A percentile compares a stretch with the other conserved stretches of the same genome.
These are phyloP conservation scores for Sebastes hubbsi DNA, from an alignment of 2,797 vertebrate genomes.

Conservation along the genomic window DNA sequence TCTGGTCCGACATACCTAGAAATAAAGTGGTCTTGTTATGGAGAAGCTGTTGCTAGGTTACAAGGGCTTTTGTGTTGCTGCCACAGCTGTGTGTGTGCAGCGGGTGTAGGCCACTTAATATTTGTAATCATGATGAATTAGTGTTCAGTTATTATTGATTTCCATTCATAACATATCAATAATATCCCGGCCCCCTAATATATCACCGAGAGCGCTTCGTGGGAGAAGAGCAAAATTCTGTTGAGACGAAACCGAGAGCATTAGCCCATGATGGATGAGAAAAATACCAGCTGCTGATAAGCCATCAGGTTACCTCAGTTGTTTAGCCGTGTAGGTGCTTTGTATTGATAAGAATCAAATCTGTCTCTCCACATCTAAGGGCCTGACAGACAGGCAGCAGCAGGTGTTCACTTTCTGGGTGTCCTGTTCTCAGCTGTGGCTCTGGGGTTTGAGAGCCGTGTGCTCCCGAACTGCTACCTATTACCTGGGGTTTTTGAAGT, in stretches of 20 bases:
- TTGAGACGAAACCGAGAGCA: conserved; percentile 23
- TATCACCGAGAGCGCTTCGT: conserved; percentile 24
- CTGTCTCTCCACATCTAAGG: conserved; percentile 22
- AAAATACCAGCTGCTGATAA: conserved; percentile 51
- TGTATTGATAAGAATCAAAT: conserved; percentile 50
- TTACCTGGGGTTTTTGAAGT: conserved; percentile 55
- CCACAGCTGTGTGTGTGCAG: conserved; percentile 74
- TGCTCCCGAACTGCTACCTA: conserved; percentile 22
- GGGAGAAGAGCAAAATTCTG: conserved; percentile 17
- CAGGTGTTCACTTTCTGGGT: conserved; percentile 64
- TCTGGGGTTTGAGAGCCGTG: conserved; percentile 41
- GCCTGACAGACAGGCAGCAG: conserved; percentile 40
- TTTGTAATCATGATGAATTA: conserved; percentile 74
- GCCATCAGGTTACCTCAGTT: conserved; percentile 29
- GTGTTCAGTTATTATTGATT: conserved; percentile 69
- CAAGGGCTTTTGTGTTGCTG: conserved; percentile 69
- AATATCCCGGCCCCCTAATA: conserved; percentile 33
- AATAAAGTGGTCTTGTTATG: conserved; percentile 81
- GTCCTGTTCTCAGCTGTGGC: conserved; percentile 45
- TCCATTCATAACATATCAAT: conserved; percentile 69
- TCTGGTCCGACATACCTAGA: conserved; percentile 70
- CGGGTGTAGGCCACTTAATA: conserved; percentile 69
- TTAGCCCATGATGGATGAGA: conserved; percentile 57
- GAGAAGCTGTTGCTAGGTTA: conserved; percentile 83
- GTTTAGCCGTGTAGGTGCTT: conserved; percentile 31